phyloP scores from a whole-genome alignment of 2,888 invertebrate genomes.

The Apodemia duryi region DNA sequence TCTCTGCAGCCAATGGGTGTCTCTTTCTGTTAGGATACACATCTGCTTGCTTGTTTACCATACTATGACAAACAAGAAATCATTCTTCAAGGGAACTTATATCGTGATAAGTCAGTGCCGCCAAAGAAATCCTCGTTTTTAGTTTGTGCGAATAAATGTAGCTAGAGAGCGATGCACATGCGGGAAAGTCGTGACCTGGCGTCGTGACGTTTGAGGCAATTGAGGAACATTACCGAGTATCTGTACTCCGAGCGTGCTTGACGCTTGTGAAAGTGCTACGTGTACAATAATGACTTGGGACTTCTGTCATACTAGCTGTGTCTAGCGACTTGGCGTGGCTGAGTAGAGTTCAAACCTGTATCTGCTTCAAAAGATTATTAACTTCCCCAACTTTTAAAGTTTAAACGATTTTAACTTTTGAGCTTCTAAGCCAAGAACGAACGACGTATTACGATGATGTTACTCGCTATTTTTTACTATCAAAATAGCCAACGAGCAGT shows the following conservation, averaged over 20 bases:
- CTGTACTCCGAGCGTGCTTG: conserved; percentile 29
- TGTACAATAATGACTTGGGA: conserved; percentile 5
- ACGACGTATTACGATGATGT: too few species aligned
- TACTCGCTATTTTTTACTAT: too few species aligned
- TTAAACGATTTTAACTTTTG: too few species aligned
- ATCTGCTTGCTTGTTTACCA: too few species aligned
- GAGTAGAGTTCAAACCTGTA: background rate
- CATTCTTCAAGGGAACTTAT: background rate
- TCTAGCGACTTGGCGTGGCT: background rate
- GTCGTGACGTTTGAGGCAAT: conserved; percentile 40
- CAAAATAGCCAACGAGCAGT: too few species aligned
- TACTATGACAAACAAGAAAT: too few species aligned
- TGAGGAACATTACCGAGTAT: conserved; percentile 36
- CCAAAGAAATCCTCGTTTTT: conserved; percentile 7
- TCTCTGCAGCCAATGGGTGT: too few species aligned
- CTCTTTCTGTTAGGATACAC: too few species aligned
- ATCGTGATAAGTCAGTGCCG: background rate
- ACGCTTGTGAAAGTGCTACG: conserved; percentile 27
- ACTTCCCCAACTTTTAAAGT: too few species aligned
- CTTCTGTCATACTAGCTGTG: background rate
- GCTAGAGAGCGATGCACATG: conserved; percentile 17
- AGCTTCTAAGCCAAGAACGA: too few species aligned
- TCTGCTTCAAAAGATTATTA: too few species aligned
- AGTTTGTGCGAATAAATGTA: conserved; percentile 10
- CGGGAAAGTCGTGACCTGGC: conserved; percentile 37